Evolutionary conservation across 2,888 invertebrate species (phyloP), one percentile per base, ranked within the genome.

Genomic region (Aphelenchoides bicaudatus): DNA sequence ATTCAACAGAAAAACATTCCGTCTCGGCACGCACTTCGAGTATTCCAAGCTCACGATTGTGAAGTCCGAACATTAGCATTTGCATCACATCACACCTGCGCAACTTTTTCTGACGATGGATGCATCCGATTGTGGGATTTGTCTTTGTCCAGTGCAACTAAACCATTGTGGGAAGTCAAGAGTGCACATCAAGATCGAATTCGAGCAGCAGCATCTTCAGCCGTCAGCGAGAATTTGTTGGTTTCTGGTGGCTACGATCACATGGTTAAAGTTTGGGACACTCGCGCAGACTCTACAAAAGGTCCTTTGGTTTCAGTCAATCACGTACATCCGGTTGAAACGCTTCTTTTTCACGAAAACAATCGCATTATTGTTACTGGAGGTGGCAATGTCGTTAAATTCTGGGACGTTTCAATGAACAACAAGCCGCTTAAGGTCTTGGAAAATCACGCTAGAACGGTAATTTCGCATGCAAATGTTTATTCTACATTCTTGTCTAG

Each of bases 341-440:
- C 89, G 61, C 82, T 91, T 49, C 80, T 93, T 2, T 90, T 90
- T 80, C 83, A 91, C 72, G 91, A 92, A 2, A 87, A 88, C 47
- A 92, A 92, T 23, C 89, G 90, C 39, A 85, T 94, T 72, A 88
- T 94, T 77, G 83, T 92, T 47, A 90, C 91, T 72, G 91, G 91
- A 59, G 93, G 86, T 85, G 72, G 73, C 2, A 38, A 54, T 1
- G 34, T 49, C n/a, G 62, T 70, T 31, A 72, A 73, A 59, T 88
- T 96, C 0, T 96, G 93, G 93, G 94, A 96, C 80, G 86, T 88
- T 3, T 84, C 91, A 51, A 86, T 88, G 66, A 82, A 81, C 4
- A 92, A 92, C 8, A 87, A 88, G 79, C 82, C 90, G 55, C 80
- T 96, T 25, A 87, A 89, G 1, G 87, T 86, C 72, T 85, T 96